A percentile compares a stretch with the other conserved stretches of the same genome.
These are phyloP conservation scores for Acipenser oxyrinchus DNA, from an alignment of 2,797 vertebrate species.

Conservation along the genomic window DNA sequence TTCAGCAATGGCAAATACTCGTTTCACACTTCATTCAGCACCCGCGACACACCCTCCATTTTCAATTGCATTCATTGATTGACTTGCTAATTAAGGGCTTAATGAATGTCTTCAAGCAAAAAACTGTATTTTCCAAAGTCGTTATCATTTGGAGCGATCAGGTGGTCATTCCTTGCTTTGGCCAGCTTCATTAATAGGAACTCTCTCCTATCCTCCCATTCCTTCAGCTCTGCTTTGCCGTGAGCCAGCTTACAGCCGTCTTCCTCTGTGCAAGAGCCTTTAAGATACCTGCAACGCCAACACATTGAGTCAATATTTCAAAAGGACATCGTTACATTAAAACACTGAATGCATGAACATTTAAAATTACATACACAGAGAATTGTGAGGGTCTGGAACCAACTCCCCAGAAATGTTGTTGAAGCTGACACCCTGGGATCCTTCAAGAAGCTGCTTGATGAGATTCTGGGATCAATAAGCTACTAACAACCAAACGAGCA, in stretches of 20 bases:
- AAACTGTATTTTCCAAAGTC: constrained; percentile 99
- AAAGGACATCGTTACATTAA: too few species aligned
- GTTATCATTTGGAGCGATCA: constrained; percentile 97
- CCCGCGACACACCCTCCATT: background rate
- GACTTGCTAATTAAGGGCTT: constrained; percentile 40
- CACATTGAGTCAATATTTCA: too few species aligned
- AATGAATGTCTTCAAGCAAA: constrained; percentile 98
- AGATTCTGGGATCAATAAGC: too few species aligned
- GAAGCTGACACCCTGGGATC: too few species aligned
- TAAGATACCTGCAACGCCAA: constrained; percentile 64
- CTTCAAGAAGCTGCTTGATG: too few species aligned
- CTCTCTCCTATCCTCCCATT: constrained; percentile 88
- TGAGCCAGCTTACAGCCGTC: constrained; percentile 88
- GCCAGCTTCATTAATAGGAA: constrained; percentile 92
- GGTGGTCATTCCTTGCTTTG: constrained; percentile 94
- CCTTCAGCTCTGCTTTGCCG: constrained; percentile 80
- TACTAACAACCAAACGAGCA: too few species aligned
- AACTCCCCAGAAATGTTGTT: too few species aligned
- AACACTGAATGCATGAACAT: too few species aligned
- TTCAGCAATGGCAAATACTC: too few species aligned
- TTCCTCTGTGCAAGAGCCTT: constrained; percentile 75
- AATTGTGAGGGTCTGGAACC: too few species aligned
- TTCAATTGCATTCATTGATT: background rate
- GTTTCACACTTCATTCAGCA: background rate
- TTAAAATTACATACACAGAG: too few species aligned